Evolutionary conservation across 1,140 invertebrate genomes (phyloP).

Genomic region (Penaeus vannamei): DNA sequence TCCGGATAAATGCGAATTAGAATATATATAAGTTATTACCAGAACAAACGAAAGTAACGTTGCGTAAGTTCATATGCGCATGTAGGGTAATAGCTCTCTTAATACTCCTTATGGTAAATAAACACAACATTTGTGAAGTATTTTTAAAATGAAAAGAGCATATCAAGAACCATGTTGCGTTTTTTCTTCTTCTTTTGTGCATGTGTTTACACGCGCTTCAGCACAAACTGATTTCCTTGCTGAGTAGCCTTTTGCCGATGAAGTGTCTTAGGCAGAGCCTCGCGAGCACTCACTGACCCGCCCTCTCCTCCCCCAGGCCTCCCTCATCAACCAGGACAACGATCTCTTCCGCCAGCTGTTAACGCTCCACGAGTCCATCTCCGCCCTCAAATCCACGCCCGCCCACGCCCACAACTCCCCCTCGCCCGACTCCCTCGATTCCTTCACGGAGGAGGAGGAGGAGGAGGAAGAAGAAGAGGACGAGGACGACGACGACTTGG

Average conservation of each 20-base stretch:
- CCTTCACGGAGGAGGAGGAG: conserved; percentile 52
- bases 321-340: conserved; percentile 70
- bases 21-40: background rate
- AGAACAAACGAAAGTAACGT: too few species aligned
- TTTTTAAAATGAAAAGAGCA: background rate
- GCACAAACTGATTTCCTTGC: too few species aligned
- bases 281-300: background rate
- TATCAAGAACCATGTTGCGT: background rate
- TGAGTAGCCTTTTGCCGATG: background rate
- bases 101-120: too few species aligned
- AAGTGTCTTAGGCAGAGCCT: background rate
- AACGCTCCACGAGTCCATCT: conserved; percentile 69
- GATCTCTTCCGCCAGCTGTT: conserved; percentile 70
- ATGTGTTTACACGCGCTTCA: background rate
- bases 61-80: too few species aligned
- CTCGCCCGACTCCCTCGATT: conserved; percentile 51
- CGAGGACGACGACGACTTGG: conserved; percentile 39
- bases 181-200: background rate
- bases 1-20: background rate
- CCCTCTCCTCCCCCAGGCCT: conserved; percentile 65
- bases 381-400: conserved; percentile 65
- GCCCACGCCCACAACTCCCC: conserved; percentile 1
- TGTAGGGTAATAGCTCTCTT: too few species aligned
- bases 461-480: conserved; percentile 47
- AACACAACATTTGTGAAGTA: too few species aligned